Evolutionary conservation across 2,113 vertebrate genomes (phyloP), one percentile per base, ranked within the genome.

Genomic region (Perognathus longimembris): DNA sequence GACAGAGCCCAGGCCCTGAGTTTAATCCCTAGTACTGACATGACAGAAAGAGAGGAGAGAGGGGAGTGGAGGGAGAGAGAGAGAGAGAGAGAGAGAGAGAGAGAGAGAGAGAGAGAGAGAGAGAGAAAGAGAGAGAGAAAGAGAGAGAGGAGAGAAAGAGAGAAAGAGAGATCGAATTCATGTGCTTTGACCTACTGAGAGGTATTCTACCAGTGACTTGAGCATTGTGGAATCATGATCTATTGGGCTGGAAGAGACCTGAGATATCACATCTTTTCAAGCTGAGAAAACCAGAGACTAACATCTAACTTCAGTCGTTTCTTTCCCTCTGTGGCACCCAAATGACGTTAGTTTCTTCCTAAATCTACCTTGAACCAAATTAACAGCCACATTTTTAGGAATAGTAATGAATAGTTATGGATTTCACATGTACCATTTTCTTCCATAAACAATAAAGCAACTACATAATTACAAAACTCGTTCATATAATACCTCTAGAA

Each of bases 361-460:
- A 71, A 70, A 18, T 90, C 21, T 24, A 21, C 91, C 83, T 79
- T 85, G 81, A 93, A 74, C 40, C 59, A 89, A 85, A 59, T 50
- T 40, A 64, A 66, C 61, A n/a, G 14, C 45, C 34, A 86, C 36
- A 24, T 89, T 67, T 42, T 66, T 88, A 70, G 34, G 73, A 82
- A 57, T 90, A 36, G 54, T 73, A 26, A 22, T 66, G 5, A 80
- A 36, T 73, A 74, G 69, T 86, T 45, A 34, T 82, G n/a, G 30
- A 22, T 73, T 75, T 76, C 45, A 6, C 84, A 30, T n/a, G 34
- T 57, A 18, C 36, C 36, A 5, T 73, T 77, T 77, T 63, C 22
- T 40, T 24, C 8, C 30, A 64, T 34, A 76, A 85, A 73, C n/a
- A 34, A 81, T 78, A 90, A 89, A 77, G 20, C 34, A 84, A 17